Conservation (phyloP, 2,888 invertebrate genomes). For the Schizaphis graminum region DNA sequence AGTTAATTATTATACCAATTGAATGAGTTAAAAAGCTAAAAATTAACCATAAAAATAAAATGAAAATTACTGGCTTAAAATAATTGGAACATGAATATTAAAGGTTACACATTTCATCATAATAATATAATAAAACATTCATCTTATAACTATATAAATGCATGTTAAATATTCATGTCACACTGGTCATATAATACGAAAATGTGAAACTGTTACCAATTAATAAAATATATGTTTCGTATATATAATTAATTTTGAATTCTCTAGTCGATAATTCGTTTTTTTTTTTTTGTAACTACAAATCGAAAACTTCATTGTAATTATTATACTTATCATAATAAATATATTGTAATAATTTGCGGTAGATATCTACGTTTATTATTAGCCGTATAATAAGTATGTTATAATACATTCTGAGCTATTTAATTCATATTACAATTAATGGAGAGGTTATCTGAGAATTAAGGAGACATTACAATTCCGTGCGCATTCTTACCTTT, state of each 20-base stretch:
- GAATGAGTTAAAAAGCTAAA: conserved; percentile 20
- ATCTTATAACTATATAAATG: background rate
- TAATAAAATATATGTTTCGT: background rate
- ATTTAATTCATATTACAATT: background rate
- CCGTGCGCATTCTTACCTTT: background rate
- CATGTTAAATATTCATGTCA: background rate
- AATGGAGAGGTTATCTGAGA: background rate
- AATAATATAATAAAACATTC: background rate
- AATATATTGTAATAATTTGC: background rate
- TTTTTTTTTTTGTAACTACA: background rate
- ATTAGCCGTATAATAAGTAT: background rate
- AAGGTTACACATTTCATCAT: background rate
- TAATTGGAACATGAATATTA: background rate
- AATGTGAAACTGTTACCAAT: background rate
- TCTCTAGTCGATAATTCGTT: background rate
- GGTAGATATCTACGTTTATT: background rate
- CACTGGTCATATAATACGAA: background rate
- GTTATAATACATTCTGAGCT: background rate
- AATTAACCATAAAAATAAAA: background rate
- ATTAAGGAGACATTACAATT: background rate
- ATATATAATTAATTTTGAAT: background rate
- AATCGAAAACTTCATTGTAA: background rate
- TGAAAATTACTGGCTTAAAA: background rate
- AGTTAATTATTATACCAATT: conserved; percentile 13
- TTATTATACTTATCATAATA: background rate